phyloP scores from a whole-genome alignment of 1,140 invertebrate genomes.

The Diorhabda elongata region DNA sequence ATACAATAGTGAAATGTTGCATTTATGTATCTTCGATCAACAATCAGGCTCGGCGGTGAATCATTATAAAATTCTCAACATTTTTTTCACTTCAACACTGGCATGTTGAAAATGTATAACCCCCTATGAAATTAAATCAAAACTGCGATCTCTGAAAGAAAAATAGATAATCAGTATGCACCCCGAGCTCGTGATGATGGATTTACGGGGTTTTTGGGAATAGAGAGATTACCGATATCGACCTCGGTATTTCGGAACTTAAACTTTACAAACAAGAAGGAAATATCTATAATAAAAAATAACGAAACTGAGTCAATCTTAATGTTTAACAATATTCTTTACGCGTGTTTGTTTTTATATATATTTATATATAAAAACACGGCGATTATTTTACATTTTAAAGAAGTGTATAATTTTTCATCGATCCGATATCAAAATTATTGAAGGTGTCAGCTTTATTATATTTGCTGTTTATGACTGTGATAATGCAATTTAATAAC shows the following conservation, averaged over 20 bases:
- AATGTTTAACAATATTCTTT: too few relatives aligned
- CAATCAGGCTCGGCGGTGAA: background rate
- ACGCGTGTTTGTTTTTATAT: too few relatives aligned
- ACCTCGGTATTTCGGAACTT: background rate
- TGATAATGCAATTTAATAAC: too few relatives aligned
- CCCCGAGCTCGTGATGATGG: slow-evolving; percentile 24
- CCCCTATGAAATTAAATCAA: slow-evolving; percentile 15
- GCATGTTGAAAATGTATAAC: slow-evolving; percentile 7
- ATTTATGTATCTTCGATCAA: slow-evolving; percentile 10
- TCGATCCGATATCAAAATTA: too few relatives aligned
- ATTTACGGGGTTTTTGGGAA: slow-evolving; percentile 41
- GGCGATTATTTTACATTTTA: too few relatives aligned
- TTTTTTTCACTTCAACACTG: slow-evolving; percentile 9
- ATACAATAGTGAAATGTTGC: slow-evolving; percentile 5
- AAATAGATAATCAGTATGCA: slow-evolving; percentile 27
- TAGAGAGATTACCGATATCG: slow-evolving; percentile 42
- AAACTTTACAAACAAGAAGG: too few relatives aligned
- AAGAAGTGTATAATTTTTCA: too few relatives aligned
- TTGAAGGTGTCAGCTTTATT: too few relatives aligned
- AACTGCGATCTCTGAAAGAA: slow-evolving; percentile 15
- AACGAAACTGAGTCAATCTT: too few relatives aligned
- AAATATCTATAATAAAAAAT: too few relatives aligned
- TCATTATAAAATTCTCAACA: slow-evolving; percentile 18
- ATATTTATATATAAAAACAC: too few relatives aligned
- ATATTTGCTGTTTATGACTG: too few relatives aligned